These are phyloP conservation scores for Pandemis cinnamomeana DNA, from an alignment of 2,888 invertebrate genomes.

Conservation along the genomic window DNA sequence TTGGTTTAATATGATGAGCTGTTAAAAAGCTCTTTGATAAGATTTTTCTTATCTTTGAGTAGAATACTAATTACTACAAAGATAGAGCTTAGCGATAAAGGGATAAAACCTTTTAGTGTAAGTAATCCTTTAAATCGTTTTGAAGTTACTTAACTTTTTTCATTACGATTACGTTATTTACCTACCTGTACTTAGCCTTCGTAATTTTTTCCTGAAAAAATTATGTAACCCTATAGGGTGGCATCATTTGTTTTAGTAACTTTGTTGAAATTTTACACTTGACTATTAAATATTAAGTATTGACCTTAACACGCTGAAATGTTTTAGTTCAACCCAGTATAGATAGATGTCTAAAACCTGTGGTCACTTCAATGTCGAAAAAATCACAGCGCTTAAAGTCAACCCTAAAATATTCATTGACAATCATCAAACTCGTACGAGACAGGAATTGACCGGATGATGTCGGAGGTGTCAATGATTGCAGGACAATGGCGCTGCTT, in stretches of 20 bases:
- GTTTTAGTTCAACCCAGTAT: not conserved
- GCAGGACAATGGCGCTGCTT: constrained; percentile 80
- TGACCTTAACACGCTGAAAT: not conserved
- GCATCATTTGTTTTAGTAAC: too few relatives aligned
- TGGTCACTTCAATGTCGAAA: not conserved
- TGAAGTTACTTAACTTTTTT: not conserved
- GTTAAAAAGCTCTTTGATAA: constrained; percentile 8
- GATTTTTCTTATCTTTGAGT: constrained; percentile 19
- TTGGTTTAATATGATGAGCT: constrained; percentile 1
- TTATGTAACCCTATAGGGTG: too few relatives aligned
- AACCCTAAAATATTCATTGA: constrained; percentile 27
- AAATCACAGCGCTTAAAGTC: constrained; percentile 1
- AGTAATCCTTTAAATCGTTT: constrained; percentile 2
- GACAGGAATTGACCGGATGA: constrained; percentile 79
- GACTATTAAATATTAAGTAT: not conserved
- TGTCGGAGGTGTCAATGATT: constrained; percentile 82
- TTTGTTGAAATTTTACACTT: too few relatives aligned
- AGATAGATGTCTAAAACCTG: not conserved
- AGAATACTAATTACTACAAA: constrained; percentile 27
- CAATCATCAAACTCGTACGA: constrained; percentile 50
- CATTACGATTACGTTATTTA: not conserved
- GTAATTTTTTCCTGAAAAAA: too few relatives aligned
- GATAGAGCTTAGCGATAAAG: constrained; percentile 26
- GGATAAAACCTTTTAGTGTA: constrained; percentile 36
- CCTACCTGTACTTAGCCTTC: too few relatives aligned